These are phyloP conservation scores for Xyrauchen texanus DNA, from an alignment of 2,113 vertebrate species.

Conservation along the genomic window DNA sequence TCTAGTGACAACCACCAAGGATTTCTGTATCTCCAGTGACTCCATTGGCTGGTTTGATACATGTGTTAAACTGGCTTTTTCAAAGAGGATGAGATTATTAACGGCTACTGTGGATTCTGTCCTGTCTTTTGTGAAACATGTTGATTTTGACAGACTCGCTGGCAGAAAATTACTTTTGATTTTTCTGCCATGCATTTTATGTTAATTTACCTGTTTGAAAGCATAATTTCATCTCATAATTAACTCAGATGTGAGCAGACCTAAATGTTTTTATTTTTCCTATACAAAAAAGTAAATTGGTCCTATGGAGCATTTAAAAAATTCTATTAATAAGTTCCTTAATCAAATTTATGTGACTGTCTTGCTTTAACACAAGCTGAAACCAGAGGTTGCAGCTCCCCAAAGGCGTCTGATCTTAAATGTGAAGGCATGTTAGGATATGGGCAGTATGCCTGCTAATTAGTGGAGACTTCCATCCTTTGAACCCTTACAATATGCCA, in stretches of 20 bases:
- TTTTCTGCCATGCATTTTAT: constrained; percentile 4
- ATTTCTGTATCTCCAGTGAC: background rate
- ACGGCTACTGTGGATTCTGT: constrained; percentile 1
- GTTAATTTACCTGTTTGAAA: constrained; percentile 23
- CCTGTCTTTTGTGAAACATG: constrained; percentile 23
- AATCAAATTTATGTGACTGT: constrained; percentile 36
- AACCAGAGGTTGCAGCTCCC: constrained; percentile 38
- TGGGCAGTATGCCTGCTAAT: constrained; percentile 49
- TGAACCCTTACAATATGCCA: constrained; percentile 48
- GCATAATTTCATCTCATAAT: constrained; percentile 20
- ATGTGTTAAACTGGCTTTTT: background rate
- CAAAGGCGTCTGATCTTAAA: constrained; percentile 42
- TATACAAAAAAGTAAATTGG: background rate
- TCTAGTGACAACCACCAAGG: background rate
- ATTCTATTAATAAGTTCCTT: constrained; percentile 37
- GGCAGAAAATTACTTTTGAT: constrained; percentile 3
- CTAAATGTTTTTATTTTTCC: background rate
- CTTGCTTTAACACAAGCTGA: constrained; percentile 27
- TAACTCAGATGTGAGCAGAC: background rate
- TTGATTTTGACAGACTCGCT: background rate
- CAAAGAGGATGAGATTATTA: background rate
- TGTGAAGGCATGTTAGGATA: constrained; percentile 44
- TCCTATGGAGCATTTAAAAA: constrained; percentile 15
- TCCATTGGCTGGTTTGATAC: constrained; percentile 13
- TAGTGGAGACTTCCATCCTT: constrained; percentile 44